Conservation (phyloP, 2,888 invertebrate genomes). For the Eudasyphora cyanicolor region DNA sequence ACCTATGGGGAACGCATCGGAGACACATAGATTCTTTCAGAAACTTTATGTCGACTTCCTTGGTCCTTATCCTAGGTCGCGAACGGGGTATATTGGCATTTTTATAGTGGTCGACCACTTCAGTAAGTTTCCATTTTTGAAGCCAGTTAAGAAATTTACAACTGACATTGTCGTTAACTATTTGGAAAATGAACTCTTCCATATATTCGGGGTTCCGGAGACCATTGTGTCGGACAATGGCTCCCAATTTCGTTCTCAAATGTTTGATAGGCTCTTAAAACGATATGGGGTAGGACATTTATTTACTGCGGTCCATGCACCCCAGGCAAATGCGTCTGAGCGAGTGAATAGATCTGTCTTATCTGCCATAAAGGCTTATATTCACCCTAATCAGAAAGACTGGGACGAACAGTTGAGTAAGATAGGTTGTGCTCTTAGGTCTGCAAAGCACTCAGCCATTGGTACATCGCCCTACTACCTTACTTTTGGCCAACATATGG, state of each 20-base stretch:
- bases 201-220: too few relatives aligned
- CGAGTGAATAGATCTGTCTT: slow-evolving; percentile 36
- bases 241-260: not conserved
- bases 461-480: not conserved
- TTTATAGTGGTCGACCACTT: slow-evolving; percentile 52
- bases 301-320: slow-evolving; percentile 24
- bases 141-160: slow-evolving; percentile 35
- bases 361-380: not conserved
- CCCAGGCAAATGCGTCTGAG: slow-evolving; percentile 37
- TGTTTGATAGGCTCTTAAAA: not conserved
- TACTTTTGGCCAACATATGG: not conserved
- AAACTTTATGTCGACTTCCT: slow-evolving; percentile 55
- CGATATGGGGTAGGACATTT: slow-evolving; percentile 2
- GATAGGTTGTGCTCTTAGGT: not conserved
- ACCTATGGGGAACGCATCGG: slow-evolving; percentile 45
- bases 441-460: not conserved
- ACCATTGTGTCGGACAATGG: too few relatives aligned
- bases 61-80: slow-evolving; percentile 59
- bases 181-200: slow-evolving; percentile 39
- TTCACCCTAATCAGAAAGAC: not conserved
- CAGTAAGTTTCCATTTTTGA: slow-evolving; percentile 47
- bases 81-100: slow-evolving; percentile 42
- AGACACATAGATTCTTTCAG: slow-evolving; percentile 50
- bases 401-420: not conserved
- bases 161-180: slow-evolving; percentile 1